A percentile compares a stretch with the other conserved stretches of the same genome.
Conservation (phyloP, 1,140 invertebrate species). For the Acromyrmex echinatior region DNA sequence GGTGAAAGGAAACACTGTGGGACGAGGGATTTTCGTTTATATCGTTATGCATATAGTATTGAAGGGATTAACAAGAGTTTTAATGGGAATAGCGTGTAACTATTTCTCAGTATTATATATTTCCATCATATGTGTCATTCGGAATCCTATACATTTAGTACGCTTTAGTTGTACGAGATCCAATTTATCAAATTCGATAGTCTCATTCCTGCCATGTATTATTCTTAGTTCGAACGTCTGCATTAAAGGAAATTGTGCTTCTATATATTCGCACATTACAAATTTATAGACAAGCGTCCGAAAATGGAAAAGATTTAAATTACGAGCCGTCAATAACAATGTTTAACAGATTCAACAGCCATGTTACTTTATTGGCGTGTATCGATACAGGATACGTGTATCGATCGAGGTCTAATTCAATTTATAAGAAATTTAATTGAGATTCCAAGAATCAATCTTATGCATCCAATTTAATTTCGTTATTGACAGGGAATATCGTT, state of each 20-base stretch:
- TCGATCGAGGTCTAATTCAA: not conserved
- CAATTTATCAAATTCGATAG: conserved; percentile 32
- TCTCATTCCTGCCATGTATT: not conserved
- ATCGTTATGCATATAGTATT: conserved; percentile 34
- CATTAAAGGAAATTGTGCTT: not conserved
- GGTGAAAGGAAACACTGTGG: conserved; percentile 25
- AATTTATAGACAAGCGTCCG: not conserved
- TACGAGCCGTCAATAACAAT: not conserved
- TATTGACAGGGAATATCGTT: conserved; percentile 18
- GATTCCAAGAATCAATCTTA: conserved; percentile 15
- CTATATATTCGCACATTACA: not conserved
- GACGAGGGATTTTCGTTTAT: conserved; percentile 32
- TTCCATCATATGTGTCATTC: conserved; percentile 17
- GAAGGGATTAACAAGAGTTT: conserved; percentile 46
- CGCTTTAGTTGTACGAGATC: not conserved
- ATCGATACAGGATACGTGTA: not conserved
- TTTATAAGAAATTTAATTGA: conserved; percentile 32
- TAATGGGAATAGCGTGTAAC: conserved; percentile 54
- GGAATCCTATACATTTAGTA: conserved; percentile 9
- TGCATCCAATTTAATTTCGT: not conserved
- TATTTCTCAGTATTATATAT: conserved; percentile 48
- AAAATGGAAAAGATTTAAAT: not conserved
- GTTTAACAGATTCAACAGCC: not conserved
- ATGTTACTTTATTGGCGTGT: not conserved
- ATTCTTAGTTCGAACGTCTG: conserved; percentile 12